Base-by-base conservation (phyloP, 1,140 invertebrate species). In the Polypedilum pembai region DNA sequence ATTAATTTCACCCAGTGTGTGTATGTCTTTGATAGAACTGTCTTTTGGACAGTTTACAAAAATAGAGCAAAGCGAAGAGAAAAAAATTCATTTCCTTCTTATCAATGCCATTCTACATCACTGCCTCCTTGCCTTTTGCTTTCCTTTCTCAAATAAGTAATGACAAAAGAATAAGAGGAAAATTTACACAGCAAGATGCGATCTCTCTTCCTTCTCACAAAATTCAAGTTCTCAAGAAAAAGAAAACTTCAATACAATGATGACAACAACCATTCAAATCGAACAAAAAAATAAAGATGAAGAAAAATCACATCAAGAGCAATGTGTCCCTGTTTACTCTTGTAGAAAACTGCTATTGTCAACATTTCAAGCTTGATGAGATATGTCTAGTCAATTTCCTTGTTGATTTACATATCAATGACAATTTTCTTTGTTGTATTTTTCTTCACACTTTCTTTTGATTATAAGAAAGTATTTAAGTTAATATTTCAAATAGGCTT, bases 371-470 rank as follows among this genome's bases (percentile, higher is more conserved):
- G 65, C 17, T 20, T 69, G 65, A 69, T 69, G 65, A 18, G 17
- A 69, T 69, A 21, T 69, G 17, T 33, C 65, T 69, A 69, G 65
- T n/a, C 65, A 69, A 69, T 69, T 69, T 69, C 65, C 65, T 69
- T 69, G 65, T 69, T 69, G 20, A 18, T 69, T 69, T 69, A 18
- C 65, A 21, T 69, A 69, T 69, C 65, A 69, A 20, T 69, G 65
- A 69, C 8, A 3, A 33, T 33, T n/a, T n/a, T n/a, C 24, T 33
- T 33, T 33, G 24, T 33, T 33, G 24, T 33, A 3, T 33, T 18
- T 18, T 18, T 18, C 17, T 18, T 21, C 15, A 69, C n/a, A 69
- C 8, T 20, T 18, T 20, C 15, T 56, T 56, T 56, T 56, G 10
- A 56, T 56, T 17, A 56, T 56, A 56, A 56, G 45, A 56, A 56